A percentile compares a stretch with the other conserved stretches of the same genome.
phyloP scores from a whole-genome alignment of 2,797 vertebrate species.

The Clarias pachynema region DNA sequence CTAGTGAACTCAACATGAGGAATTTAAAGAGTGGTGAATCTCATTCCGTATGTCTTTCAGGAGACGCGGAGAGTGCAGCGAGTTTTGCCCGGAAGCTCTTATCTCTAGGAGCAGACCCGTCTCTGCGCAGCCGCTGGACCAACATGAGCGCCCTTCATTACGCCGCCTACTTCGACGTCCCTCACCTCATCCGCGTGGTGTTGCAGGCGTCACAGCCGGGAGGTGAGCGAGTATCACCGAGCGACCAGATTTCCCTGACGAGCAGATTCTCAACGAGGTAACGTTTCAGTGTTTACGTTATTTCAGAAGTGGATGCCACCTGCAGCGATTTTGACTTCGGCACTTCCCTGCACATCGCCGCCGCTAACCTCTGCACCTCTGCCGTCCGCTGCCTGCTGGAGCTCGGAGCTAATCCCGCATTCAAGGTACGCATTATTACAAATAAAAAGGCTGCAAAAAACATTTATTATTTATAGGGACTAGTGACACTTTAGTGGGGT shows the following conservation, averaged over 20 bases:
- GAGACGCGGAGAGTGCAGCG: constrained; percentile 88
- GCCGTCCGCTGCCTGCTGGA: constrained; percentile 90
- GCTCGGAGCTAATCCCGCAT: constrained; percentile 92
- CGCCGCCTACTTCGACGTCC: constrained; percentile 96
- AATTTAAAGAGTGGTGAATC: background rate
- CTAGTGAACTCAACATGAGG: background rate
- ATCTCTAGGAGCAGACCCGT: constrained; percentile 86
- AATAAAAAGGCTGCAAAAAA: background rate
- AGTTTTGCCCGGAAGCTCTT: constrained; percentile 87
- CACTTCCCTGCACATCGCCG: constrained; percentile 94
- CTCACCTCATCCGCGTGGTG: constrained; percentile 88
- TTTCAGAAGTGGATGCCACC: constrained; percentile 92
- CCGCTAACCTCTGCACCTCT: constrained; percentile 91
- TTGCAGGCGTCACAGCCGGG: constrained; percentile 87
- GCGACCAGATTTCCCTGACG: background rate
- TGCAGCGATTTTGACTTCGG: constrained; percentile 98
- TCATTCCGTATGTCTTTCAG: constrained; percentile 67
- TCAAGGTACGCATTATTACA: constrained; percentile 80
- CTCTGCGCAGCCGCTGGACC: constrained; percentile 94
- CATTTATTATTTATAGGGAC: background rate
- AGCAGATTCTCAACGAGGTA: background rate
- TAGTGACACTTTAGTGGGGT: background rate
- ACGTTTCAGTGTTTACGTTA: constrained; percentile 10
- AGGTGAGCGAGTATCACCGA: constrained; percentile 74
- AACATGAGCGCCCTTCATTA: constrained; percentile 98